Evolutionary conservation across 2,113 vertebrate species (phyloP).

Genomic region (Epinephelus moara): DNA sequence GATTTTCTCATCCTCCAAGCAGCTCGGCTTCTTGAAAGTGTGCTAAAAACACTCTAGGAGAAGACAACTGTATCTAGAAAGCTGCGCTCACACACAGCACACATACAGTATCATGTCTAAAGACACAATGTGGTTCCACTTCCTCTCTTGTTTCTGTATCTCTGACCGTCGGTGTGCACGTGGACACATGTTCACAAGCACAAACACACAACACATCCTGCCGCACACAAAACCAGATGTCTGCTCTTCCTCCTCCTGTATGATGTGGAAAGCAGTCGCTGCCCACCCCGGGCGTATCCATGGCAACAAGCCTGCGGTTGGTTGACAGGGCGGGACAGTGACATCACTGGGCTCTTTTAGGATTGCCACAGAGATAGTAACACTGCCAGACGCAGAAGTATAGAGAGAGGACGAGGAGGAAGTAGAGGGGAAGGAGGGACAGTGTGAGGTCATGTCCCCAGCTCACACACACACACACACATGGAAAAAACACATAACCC

Average conservation of each 20-base stretch:
- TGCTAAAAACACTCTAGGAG: background rate
- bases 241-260: constrained; percentile 58
- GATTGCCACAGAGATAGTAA: constrained; percentile 50
- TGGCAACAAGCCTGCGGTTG: constrained; percentile 61
- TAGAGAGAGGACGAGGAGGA: constrained; percentile 11
- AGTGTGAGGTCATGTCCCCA: constrained; percentile 2
- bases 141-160: constrained; percentile 17
- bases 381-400: constrained; percentile 17
- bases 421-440: constrained; percentile 1
- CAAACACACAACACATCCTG: constrained; percentile 12
- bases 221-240: constrained; percentile 57
- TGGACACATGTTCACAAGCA: constrained; percentile 22
- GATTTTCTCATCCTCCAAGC: background rate
- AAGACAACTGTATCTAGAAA: constrained; percentile 7
- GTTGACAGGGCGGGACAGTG: constrained; percentile 60
- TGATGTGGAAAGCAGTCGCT: constrained; percentile 72
- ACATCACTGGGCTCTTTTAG: constrained; percentile 62
- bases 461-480: background rate
- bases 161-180: constrained; percentile 10
- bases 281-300: constrained; percentile 54
- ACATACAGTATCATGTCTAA: constrained; percentile 4
- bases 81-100: background rate
- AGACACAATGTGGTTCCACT: constrained; percentile 24
- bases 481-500: background rate
- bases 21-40: background rate